Base-by-base conservation (phyloP, 2,888 invertebrate species). In the Acanthosepion lycidas region DNA sequence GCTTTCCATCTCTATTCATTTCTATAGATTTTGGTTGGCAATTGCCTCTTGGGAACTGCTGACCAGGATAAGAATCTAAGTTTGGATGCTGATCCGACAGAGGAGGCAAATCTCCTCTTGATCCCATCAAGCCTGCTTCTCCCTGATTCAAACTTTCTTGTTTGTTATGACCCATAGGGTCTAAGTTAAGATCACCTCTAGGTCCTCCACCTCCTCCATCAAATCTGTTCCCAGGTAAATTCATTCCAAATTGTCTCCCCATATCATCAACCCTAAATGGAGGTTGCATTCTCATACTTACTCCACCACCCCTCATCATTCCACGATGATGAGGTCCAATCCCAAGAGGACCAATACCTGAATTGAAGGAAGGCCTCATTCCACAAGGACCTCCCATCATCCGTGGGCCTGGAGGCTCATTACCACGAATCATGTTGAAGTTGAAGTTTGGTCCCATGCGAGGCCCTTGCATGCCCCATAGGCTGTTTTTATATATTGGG, bases 331-430 rank as follows among this genome's bases (percentile, higher is more conserved):
- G 64, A 6, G 93, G 59, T 51, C 64, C 93, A 23, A 48, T 53
- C 23, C 94, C 91, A 91, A 42, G 94, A 51, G 94, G 95, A 23
- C 94, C 94, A 18, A 94, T 42, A 20, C 95, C 92, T 9, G 93
- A 53, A 93, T 93, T 93, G 26, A 93, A 93, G 28, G 18, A 12
- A 28, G 93, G 93, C 91, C 94, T 59, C 9, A 94, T 94, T 23
- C 94, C 94, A 42, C 53, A 51, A 94, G 91, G 92, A 23, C 94
- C 95, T 92, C 95, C 94, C 49, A 95, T 93, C 64, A 95, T 91
- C 59, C 95, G 93, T 49, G 51, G 94, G 33, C 94, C 95, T 94
- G 94, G 91, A 15, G 59, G 91, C 49, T 91, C 94, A 12, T 91
- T 93, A 53, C 93, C 94, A 33, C n/a, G 94, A n/a, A 26, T 93